Evolutionary conservation across 2,888 invertebrate species (phyloP).

Genomic region (Auanema sp.): DNA sequence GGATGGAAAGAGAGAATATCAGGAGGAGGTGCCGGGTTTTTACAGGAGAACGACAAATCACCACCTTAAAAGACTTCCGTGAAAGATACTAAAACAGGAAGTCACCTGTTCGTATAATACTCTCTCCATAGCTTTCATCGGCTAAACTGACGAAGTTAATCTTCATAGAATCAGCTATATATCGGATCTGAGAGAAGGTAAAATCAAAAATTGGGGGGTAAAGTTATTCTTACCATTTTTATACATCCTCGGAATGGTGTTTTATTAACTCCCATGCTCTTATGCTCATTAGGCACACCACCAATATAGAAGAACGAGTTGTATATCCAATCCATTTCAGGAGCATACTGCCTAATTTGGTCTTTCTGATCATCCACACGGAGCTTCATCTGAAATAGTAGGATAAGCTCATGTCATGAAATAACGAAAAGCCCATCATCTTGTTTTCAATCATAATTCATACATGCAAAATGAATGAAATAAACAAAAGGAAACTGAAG

Average conservation of each 20-base stretch:
- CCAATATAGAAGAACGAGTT: constrained; percentile 59
- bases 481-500: constrained; percentile 10
- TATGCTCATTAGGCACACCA: constrained; percentile 35
- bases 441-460: background rate
- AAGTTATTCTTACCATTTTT: constrained; percentile 41
- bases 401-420: background rate
- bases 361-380: constrained; percentile 56
- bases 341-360: constrained; percentile 59
- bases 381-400: constrained; percentile 54
- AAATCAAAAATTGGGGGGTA: background rate
- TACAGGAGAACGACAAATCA: constrained; percentile 59
- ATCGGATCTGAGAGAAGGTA: constrained; percentile 42
- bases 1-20: constrained; percentile 58
- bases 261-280: constrained; percentile 28
- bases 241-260: constrained; percentile 58
- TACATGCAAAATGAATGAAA: background rate
- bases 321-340: constrained; percentile 52
- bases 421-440: constrained; percentile 5
- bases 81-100: background rate
- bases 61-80: constrained; percentile 38
- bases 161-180: constrained; percentile 53
- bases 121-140: constrained; percentile 60
- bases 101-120: constrained; percentile 36
- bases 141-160: constrained; percentile 58
- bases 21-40: constrained; percentile 45